A percentile compares a stretch with the other conserved stretches of the same genome.
Evolutionary conservation across 2,888 invertebrate species (phyloP).

Genomic region (Halocaridina rubra): DNA sequence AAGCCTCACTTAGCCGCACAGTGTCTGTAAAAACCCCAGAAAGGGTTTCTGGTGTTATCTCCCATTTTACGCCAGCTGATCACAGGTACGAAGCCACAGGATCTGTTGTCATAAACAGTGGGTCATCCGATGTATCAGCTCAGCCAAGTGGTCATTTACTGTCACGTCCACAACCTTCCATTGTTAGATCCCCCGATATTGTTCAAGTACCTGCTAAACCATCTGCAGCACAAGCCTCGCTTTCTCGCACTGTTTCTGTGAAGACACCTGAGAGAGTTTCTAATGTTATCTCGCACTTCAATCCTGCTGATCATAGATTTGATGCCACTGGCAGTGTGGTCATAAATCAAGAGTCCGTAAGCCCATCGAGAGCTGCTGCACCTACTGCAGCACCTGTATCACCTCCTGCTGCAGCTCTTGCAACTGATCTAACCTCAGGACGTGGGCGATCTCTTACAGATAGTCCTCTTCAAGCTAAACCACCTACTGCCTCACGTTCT

Average conservation of each 20-base stretch:
- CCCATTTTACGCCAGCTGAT: conserved; percentile 52
- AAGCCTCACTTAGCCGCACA: conserved; percentile 13
- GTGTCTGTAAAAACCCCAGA: conserved; percentile 51
- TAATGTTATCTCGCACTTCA: conserved; percentile 43
- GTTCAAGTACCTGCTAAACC: background rate
- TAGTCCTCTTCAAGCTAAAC: too few relatives aligned
- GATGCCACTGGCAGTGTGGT: conserved; percentile 46
- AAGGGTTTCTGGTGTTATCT: conserved; percentile 25
- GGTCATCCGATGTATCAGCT: background rate
- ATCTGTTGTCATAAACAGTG: conserved; percentile 37
- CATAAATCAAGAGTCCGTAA: background rate
- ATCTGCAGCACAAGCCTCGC: background rate
- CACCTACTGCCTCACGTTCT: background rate
- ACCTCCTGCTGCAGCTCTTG: background rate
- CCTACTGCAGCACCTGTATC: background rate
- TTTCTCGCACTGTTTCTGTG: background rate
- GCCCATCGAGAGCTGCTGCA: background rate
- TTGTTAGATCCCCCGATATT: background rate
- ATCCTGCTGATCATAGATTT: conserved; percentile 51
- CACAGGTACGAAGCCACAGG: conserved; percentile 56
- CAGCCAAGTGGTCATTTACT: too few relatives aligned
- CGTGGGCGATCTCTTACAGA: too few relatives aligned
- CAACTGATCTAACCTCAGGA: too few relatives aligned
- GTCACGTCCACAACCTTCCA: background rate
- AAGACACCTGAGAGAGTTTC: conserved; percentile 18